These are phyloP conservation scores for Dichetophora obliterata DNA, from an alignment of 2,888 invertebrate species.

Conservation along the genomic window DNA sequence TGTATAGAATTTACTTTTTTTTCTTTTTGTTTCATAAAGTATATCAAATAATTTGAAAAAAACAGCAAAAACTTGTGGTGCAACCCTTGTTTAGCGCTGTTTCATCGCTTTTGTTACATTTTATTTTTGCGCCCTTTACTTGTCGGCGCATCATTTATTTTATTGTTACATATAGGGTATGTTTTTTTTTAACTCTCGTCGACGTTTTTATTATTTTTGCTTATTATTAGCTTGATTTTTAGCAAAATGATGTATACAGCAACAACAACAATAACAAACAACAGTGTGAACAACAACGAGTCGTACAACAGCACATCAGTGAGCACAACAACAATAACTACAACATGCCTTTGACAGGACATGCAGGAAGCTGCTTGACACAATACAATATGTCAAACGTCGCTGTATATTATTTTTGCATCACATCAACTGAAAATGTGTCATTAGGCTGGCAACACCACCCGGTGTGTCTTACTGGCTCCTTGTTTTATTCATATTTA, in stretches of 20 bases:
- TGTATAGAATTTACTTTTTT: neutral
- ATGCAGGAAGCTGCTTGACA: conserved; percentile 16
- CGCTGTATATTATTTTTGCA: conserved; percentile 12
- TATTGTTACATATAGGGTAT: conserved; percentile 13
- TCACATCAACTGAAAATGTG: neutral
- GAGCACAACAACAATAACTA: neutral
- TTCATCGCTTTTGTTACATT: conserved; percentile 7
- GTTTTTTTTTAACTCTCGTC: neutral
- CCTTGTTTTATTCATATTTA: too few species aligned
- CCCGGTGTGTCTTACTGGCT: too few species aligned
- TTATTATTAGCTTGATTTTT: conserved; percentile 48
- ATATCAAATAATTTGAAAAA: conserved; percentile 13
- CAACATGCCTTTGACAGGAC: neutral
- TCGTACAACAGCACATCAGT: neutral
- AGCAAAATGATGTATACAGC: conserved; percentile 16
- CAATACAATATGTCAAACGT: conserved; percentile 27
- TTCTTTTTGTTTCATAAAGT: neutral
- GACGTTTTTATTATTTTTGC: conserved; percentile 40
- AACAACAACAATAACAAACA: conserved; percentile 3
- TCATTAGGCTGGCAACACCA: too few species aligned
- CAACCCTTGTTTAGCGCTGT: conserved; percentile 20
- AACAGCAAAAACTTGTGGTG: neutral
- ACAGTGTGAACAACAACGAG: neutral
- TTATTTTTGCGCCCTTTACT: neutral
- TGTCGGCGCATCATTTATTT: conserved; percentile 24